Conservation (phyloP, 2,888 invertebrate species). For the Troides aeacus region DNA sequence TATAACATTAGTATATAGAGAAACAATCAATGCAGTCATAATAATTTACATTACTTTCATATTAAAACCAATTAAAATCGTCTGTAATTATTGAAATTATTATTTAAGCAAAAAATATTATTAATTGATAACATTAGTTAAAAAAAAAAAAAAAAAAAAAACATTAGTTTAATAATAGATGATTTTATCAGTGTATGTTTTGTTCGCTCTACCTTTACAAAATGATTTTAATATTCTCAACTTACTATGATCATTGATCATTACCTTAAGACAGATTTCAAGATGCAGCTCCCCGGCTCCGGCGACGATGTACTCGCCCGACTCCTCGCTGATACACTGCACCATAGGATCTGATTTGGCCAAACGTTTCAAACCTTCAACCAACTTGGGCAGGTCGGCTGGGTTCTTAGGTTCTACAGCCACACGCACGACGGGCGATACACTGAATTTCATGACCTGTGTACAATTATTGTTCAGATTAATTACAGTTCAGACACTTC, state of each 20-base stretch:
- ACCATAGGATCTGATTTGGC: conserved; percentile 99
- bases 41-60: no score
- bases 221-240: background rate
- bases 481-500: background rate
- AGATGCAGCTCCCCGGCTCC: conserved; percentile 99
- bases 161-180: no score
- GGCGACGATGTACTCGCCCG: conserved; percentile 99
- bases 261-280: conserved; percentile 97
- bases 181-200: no score
- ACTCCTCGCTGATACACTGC: conserved; percentile 99
- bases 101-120: no score
- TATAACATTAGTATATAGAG: no score
- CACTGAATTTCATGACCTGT: conserved; percentile 99
- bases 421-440: conserved; percentile 99
- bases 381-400: conserved; percentile 98
- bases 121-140: no score
- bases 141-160: no score
- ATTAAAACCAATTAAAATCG: no score
- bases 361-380: conserved; percentile 98
- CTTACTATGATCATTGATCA: background rate
- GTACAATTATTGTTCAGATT: conserved; percentile 35
- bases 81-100: no score
- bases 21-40: no score
- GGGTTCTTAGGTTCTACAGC: conserved; percentile 99
- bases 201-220: background rate